phyloP scores from a whole-genome alignment of 2,888 invertebrate species.

The Troglohyphantes excavatus region DNA sequence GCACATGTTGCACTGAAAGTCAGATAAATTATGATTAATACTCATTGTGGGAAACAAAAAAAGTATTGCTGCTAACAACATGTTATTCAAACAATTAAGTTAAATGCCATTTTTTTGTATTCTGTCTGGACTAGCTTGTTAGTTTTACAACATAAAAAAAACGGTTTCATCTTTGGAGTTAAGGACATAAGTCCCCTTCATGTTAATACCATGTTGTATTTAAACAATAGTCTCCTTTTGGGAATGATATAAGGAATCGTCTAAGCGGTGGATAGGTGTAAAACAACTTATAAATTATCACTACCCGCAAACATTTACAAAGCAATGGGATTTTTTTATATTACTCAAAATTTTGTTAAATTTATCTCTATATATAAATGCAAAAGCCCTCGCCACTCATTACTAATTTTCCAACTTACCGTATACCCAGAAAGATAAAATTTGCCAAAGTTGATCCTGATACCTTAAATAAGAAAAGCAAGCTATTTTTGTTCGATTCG shows the following conservation, averaged over 20 bases:
- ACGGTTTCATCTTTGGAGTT: neutral
- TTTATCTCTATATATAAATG: no score
- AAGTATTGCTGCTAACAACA: neutral
- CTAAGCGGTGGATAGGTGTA: no score
- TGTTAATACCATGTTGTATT: constrained; percentile 10
- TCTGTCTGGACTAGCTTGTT: neutral
- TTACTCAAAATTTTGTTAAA: no score
- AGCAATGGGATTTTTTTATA: no score
- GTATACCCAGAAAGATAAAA: no score
- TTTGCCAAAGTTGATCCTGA: no score
- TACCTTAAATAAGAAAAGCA: no score
- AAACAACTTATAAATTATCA: no score
- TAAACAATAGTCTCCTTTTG: neutral
- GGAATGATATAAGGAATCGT: neutral
- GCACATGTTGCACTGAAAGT: neutral
- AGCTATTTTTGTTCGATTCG: no score
- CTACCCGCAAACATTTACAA: no score
- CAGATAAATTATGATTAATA: neutral
- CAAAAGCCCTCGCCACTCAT: no score
- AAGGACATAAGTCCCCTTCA: neutral
- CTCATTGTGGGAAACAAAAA: neutral
- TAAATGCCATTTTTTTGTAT: neutral
- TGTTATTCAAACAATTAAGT: constrained; percentile 29
- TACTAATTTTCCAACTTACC: no score
- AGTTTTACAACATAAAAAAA: neutral